Evolutionary conservation across 2,888 invertebrate species (phyloP).

Genomic region (Odontomyia ornata): DNA sequence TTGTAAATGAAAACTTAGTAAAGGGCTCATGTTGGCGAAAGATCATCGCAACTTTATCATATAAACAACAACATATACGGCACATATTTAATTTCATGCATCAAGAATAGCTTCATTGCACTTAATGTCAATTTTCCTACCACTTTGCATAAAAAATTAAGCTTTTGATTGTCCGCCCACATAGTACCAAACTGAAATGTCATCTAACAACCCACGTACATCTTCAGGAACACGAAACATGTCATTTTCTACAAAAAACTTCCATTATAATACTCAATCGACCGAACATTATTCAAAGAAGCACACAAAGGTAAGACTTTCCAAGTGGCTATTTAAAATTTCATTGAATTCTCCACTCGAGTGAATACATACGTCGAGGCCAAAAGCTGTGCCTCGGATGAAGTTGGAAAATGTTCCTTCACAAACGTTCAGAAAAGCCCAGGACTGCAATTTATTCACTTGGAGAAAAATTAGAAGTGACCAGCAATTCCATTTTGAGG

Average conservation of each 20-base stretch:
- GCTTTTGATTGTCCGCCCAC: not conserved
- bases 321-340: constrained; percentile 29
- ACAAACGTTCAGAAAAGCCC: not conserved
- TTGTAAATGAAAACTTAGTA: too few species aligned
- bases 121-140: not conserved
- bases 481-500: constrained; percentile 43
- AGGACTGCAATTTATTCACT: constrained; percentile 35
- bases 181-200: not conserved
- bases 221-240: not conserved
- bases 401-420: not conserved
- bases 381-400: not conserved
- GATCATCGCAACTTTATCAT: too few species aligned
- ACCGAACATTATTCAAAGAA: not conserved
- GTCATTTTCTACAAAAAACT: not conserved
- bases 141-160: not conserved
- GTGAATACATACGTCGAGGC: not conserved
- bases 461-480: constrained; percentile 43
- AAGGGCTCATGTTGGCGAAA: too few species aligned
- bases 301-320: not conserved
- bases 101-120: not conserved
- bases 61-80: too few species aligned
- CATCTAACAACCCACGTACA: not conserved
- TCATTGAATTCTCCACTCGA: constrained; percentile 11
- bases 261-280: not conserved
- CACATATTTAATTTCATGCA: too few species aligned